Percentiles rank a stretch among this genome's conserved stretches.
phyloP scores from a whole-genome alignment of 1,140 invertebrate species.

The Tetraneura akinire region DNA sequence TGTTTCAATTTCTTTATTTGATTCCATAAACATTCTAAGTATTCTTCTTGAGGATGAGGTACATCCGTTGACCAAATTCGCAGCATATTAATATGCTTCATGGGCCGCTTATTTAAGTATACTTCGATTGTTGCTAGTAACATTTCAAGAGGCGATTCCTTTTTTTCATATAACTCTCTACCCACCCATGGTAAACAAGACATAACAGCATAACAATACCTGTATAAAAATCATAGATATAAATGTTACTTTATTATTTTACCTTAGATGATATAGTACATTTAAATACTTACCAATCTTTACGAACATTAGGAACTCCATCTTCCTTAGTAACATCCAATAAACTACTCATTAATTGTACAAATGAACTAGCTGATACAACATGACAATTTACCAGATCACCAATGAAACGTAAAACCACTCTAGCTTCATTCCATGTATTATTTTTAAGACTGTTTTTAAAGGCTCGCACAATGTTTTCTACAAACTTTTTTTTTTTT shows the following conservation, averaged over 20 bases:
- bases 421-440: slow-evolving; percentile 89
- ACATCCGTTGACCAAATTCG: slow-evolving; percentile 90
- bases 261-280: too few relatives aligned
- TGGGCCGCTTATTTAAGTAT: slow-evolving; percentile 90
- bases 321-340: slow-evolving; percentile 94
- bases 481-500: slow-evolving; percentile 72
- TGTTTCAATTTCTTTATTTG: slow-evolving; percentile 89
- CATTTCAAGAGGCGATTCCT: slow-evolving; percentile 89
- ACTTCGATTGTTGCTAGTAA: slow-evolving; percentile 90
- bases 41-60: slow-evolving; percentile 97
- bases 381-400: slow-evolving; percentile 98
- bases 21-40: slow-evolving; percentile 95
- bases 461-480: slow-evolving; percentile 90
- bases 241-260: too few relatives aligned
- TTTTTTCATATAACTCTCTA: slow-evolving; percentile 93
- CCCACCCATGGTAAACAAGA: slow-evolving; percentile 95
- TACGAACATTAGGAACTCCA: slow-evolving; percentile 82
- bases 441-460: slow-evolving; percentile 88
- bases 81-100: slow-evolving; percentile 87
- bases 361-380: slow-evolving; percentile 85
- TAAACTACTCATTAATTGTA: slow-evolving; percentile 91
- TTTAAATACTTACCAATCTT: slow-evolving; percentile 86
- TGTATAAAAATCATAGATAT: too few relatives aligned
- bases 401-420: slow-evolving; percentile 86
- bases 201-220: slow-evolving; percentile 77